Conservation (phyloP, 1,140 invertebrate genomes). For the Drosophila arizonae region DNA sequence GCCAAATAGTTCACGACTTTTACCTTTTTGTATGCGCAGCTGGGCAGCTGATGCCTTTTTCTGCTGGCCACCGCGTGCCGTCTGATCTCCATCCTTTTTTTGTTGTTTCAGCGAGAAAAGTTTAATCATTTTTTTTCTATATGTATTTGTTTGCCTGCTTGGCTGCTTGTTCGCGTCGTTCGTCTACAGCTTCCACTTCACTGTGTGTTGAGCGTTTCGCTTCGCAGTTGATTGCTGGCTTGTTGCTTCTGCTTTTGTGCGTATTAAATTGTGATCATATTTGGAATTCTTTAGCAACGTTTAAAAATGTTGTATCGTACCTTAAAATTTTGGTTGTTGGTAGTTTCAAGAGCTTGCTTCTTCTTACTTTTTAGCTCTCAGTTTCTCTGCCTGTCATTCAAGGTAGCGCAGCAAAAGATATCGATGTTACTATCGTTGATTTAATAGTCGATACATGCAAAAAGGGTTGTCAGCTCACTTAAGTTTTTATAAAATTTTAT, state of each 20-base stretch:
- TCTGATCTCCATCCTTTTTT: slow-evolving; percentile 96
- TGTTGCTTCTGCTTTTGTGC: slow-evolving; percentile 4
- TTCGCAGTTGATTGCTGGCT: slow-evolving; percentile 19
- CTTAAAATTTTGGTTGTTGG: slow-evolving; percentile 39
- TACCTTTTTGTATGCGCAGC: slow-evolving; percentile 98
- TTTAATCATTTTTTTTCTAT: slow-evolving; percentile 92
- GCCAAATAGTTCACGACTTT: neutral
- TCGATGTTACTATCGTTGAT: neutral
- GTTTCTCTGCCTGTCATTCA: slow-evolving; percentile 41
- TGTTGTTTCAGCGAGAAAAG: slow-evolving; percentile 98
- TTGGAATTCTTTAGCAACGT: slow-evolving; percentile 22
- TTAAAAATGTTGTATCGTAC: slow-evolving; percentile 22
- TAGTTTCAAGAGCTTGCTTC: slow-evolving; percentile 41
- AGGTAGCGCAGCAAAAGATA: slow-evolving; percentile 13
- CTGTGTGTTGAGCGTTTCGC: slow-evolving; percentile 5
- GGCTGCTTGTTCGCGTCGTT: slow-evolving; percentile 42
- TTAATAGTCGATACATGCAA: neutral
- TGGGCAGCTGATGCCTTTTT: slow-evolving; percentile 97
- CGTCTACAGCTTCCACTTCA: slow-evolving; percentile 39
- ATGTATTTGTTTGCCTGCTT: slow-evolving; percentile 38
- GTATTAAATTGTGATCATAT: neutral
- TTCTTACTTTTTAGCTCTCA: slow-evolving; percentile 32
- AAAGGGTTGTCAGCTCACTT: neutral
- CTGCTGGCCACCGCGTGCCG: slow-evolving; percentile 89
- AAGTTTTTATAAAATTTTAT: neutral